These are phyloP conservation scores for Condylostylus longicornis DNA, from an alignment of 1,140 invertebrate species.

Conservation along the genomic window DNA sequence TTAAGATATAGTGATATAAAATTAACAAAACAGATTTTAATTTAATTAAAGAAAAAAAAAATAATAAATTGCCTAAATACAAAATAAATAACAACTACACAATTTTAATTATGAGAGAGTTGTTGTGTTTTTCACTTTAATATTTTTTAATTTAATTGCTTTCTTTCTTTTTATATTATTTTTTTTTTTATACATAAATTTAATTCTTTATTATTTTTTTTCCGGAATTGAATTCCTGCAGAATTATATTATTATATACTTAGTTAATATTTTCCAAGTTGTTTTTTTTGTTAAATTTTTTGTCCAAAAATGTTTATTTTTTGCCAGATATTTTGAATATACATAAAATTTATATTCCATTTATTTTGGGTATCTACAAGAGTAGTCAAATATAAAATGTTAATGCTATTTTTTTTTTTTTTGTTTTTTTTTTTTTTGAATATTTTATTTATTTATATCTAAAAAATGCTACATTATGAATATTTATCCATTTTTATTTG, in stretches of 20 bases:
- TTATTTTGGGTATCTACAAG: constrained; percentile 1
- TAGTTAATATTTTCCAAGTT: constrained; percentile 1
- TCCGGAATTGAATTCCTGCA: no score
- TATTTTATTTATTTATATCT: constrained; percentile 2
- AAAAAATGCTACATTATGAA: not conserved
- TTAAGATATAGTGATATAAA: no score
- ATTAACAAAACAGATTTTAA: no score
- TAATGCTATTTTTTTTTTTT: constrained; percentile 10
- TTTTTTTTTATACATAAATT: not conserved
- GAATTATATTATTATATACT: constrained; percentile 21
- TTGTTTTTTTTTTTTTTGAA: not conserved
- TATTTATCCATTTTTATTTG: constrained; percentile 3
- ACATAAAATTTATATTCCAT: constrained; percentile 3
- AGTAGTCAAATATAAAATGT: constrained; percentile 5
- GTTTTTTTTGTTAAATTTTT: not conserved
- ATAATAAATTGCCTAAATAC: constrained; percentile 10
- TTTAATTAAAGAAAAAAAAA: no score
- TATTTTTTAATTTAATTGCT: constrained; percentile 10
- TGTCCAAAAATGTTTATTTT: not conserved
- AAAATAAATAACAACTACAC: constrained; percentile 5
- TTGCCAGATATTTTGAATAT: constrained; percentile 13
- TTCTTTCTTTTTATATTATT: constrained; percentile 16
- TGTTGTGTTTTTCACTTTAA: not conserved
- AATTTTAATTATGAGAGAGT: no score
- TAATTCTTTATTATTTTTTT: constrained; percentile 6